Base-by-base conservation (phyloP, 2,888 invertebrate species). In the Argyresthia albistria region DNA sequence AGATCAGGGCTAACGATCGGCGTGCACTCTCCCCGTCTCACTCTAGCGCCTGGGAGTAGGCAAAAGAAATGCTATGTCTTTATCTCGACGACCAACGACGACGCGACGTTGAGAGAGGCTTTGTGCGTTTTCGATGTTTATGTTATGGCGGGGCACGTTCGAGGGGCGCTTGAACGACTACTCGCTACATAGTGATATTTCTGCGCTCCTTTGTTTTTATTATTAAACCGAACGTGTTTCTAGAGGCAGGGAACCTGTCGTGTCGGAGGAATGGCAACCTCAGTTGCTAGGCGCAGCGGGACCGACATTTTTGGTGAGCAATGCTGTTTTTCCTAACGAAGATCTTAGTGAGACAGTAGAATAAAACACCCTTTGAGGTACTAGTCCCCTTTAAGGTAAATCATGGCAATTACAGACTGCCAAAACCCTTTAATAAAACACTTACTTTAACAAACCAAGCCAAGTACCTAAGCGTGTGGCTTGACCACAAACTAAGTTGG, bases 1-100 rank as follows among this genome's bases (percentile, higher is more conserved):
- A 87, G 87, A 87, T 87, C 87, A 87, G 84, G 86, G 87, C 87
- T 87, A 87, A 87, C 87, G 86, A 87, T 87, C 84, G 84, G 76
- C 77, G 74, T 66, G 70, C 63, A 56, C 66, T 60, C 61, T 65
- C 70, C 66, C 71, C 67, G 62, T 83, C 82, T 69, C 77, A 51
- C 67, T 84, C 80, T 63, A 78, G 67, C 79, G 46, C 64, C 56
- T 25, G 59, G 57, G 53, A 57, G 52, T 55, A 57, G 60, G 61
- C 66, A 84, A 86, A 87, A 83, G 82, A 82, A 86, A 84, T 70
- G 76, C 79, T 76, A 83, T 83, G 83, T 83, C 79, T 86, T 79
- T 81, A 87, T 87, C 86, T 83, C 82, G 80, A 79, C 82, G 76
- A 71, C 77, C 86, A 84, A 82, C 82, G 80, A 79, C 82, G 76